Evolutionary conservation across 1,140 invertebrate species (phyloP), one percentile per base, ranked within the genome.

Genomic region (Camponotus floridanus): DNA sequence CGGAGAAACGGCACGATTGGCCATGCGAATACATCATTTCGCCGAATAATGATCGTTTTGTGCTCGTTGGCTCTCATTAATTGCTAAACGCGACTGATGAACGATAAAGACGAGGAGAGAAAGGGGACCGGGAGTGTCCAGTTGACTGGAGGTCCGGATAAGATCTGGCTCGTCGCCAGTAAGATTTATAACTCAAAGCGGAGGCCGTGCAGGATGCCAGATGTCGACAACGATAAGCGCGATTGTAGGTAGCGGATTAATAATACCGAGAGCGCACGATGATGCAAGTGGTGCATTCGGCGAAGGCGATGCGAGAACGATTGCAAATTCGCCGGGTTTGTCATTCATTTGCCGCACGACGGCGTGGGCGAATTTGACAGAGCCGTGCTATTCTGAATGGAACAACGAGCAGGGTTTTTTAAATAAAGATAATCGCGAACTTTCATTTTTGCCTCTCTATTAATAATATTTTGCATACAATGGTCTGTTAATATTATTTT

Each of bases 41-140:
- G 55, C 45, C 73, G 55, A 76, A 45, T 61, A 61, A 76, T 33
- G 73, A 76, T 61, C 73, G n/a, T 76, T 76, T 42, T 57, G 15
- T 61, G 55, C 57, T 61, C n/a, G 51, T 59, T 76, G 57, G 21
- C 39, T 42, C 73, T 76, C 74, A 45, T 76, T 76, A 76, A 76
- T 76, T 62, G 59, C 57, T 62, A 76, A 76, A 76, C 74, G 59
- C 74, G 74, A 64, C 59, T 76, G 59, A 76, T 76, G 59, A 76
- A 45, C 59, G 74, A 76, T 62, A 76, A 48, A 45, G 59, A 36
- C 70, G 31, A 31, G 51, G 76, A 86, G 45, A 21, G 55, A 64
- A 31, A 55, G 39, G 26, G 18, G 31, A 21, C 11, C 57, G 39
- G 39, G 73, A 76, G 73, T 76, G 73, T 61, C 73, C 73, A 76